Evolutionary conservation across 1,140 invertebrate species (phyloP).

Genomic region (Andricus grossulariae): DNA sequence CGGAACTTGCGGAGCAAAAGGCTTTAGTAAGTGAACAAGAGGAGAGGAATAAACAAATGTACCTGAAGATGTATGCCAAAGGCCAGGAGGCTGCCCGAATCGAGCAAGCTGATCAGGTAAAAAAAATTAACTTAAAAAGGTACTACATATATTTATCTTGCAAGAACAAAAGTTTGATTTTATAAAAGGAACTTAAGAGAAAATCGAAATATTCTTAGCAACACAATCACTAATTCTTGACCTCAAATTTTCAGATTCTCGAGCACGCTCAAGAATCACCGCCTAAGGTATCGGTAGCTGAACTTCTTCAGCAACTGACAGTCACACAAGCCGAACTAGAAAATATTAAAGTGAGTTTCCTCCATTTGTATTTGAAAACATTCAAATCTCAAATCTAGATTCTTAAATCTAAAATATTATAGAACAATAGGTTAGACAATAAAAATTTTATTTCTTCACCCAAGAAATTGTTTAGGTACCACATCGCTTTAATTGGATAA

Average conservation of each 20-base stretch:
- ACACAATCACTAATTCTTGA: constrained; percentile 36
- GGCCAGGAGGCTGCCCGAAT: constrained; percentile 86
- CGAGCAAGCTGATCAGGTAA: constrained; percentile 80
- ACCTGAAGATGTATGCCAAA: constrained; percentile 89
- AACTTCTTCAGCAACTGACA: constrained; percentile 86
- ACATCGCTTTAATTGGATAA: not conserved
- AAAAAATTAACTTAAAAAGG: constrained; percentile 20
- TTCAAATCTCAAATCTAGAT: not conserved
- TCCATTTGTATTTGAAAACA: not conserved
- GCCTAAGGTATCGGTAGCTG: constrained; percentile 83
- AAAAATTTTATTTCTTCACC: too few species aligned
- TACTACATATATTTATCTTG: not conserved
- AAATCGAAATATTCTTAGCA: not conserved
- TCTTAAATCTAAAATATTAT: not conserved
- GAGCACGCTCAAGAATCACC: constrained; percentile 78
- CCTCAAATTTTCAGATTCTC: constrained; percentile 75
- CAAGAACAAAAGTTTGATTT: not conserved
- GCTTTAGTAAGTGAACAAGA: constrained; percentile 80
- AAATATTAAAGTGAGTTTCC: constrained; percentile 84
- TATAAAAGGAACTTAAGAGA: not conserved
- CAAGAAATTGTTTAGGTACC: too few species aligned
- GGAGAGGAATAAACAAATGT: constrained; percentile 84
- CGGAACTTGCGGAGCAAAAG: constrained; percentile 76
- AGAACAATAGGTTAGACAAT: not conserved
- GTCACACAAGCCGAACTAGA: constrained; percentile 89